Conservation (phyloP, 2,113 vertebrate species). For the Siniperca chuatsi region DNA sequence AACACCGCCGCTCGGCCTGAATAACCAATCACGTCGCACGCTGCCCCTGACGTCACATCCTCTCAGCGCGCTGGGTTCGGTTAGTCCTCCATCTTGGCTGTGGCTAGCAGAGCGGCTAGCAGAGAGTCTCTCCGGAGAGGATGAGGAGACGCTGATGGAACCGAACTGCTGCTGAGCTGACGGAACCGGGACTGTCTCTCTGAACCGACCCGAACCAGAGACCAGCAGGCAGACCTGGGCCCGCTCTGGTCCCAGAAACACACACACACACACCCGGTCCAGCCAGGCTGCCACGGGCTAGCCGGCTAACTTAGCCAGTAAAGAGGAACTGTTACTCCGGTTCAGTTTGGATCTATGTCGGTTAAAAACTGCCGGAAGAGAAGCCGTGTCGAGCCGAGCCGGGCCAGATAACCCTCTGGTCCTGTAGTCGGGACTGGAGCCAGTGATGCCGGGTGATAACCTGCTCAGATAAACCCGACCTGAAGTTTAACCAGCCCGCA, state of each 20-base stretch:
- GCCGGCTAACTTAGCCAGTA: conserved; percentile 32
- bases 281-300: conserved; percentile 10
- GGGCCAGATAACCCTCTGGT: conserved; percentile 12
- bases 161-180: background rate
- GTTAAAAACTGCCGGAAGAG: conserved; percentile 14
- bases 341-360: conserved; percentile 49
- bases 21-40: conserved; percentile 56
- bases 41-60: conserved; percentile 79
- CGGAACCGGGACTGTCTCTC: background rate
- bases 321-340: conserved; percentile 63
- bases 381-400: conserved; percentile 12
- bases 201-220: background rate
- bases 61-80: conserved; percentile 71
- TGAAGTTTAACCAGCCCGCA: background rate
- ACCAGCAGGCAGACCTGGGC: background rate
- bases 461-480: background rate
- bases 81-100: conserved; percentile 89
- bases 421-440: background rate
- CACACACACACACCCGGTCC: background rate
- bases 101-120: conserved; percentile 19
- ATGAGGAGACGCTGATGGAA: background rate
- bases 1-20: conserved; percentile 43
- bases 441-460: conserved; percentile 19
- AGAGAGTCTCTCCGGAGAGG: background rate
- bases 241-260: background rate